These are phyloP conservation scores for Nephrotoma appendiculata DNA, from an alignment of 2,888 invertebrate species.

Conservation along the genomic window DNA sequence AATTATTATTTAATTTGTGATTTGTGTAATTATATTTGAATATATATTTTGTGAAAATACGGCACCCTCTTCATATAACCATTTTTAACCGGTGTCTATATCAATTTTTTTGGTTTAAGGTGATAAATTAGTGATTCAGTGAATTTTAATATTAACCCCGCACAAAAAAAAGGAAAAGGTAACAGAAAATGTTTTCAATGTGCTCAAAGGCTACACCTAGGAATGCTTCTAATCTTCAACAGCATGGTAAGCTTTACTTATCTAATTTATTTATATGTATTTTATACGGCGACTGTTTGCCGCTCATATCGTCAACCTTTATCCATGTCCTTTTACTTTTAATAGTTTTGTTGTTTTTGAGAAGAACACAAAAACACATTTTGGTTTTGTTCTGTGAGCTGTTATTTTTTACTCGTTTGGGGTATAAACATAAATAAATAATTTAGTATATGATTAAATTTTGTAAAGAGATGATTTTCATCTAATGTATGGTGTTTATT, in stretches of 20 bases:
- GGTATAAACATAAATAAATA: not conserved
- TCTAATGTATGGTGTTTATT: too few species aligned
- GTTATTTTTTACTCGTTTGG: not conserved
- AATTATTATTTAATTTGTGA: not conserved
- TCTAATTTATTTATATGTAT: not conserved
- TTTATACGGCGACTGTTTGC: not conserved
- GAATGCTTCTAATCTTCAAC: not conserved
- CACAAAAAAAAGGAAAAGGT: not conserved
- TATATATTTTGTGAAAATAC: not conserved
- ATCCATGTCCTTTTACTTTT: not conserved
- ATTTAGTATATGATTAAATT: not conserved
- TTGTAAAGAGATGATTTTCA: not conserved
- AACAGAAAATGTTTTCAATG: conserved; percentile 8
- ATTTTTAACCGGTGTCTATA: not conserved
- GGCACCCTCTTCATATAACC: not conserved
- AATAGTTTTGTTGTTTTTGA: not conserved
- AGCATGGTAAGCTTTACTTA: not conserved
- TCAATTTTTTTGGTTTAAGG: not conserved
- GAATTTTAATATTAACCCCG: not conserved
- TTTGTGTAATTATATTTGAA: not conserved
- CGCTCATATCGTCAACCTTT: not conserved
- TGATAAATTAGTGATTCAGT: not conserved
- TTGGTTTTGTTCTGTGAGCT: too few species aligned
- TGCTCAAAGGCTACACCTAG: conserved; percentile 9
- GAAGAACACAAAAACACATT: not conserved